These are phyloP conservation scores for Bambusicola thoracicus DNA, from an alignment of 2,113 vertebrate species.

Conservation along the genomic window DNA sequence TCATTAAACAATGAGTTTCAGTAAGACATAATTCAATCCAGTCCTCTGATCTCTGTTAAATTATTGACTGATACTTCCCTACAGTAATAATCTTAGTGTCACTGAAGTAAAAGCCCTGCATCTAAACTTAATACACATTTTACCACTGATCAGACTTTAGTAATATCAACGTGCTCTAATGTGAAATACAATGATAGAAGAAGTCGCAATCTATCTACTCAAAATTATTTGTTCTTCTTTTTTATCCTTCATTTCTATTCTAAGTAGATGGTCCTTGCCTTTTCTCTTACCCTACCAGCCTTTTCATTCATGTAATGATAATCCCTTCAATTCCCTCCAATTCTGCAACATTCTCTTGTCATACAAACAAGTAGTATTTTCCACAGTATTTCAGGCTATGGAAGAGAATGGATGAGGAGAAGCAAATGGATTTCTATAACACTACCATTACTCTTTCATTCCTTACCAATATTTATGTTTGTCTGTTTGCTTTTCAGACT, in stretches of 20 bases:
- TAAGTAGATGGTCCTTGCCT: background rate
- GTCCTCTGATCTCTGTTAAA: background rate
- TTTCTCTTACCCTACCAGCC: background rate
- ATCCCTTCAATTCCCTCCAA: background rate
- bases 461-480: background rate
- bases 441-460: background rate
- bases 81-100: background rate
- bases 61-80: background rate
- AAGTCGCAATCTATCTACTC: background rate
- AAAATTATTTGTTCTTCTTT: background rate
- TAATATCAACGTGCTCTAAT: background rate
- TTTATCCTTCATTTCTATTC: background rate
- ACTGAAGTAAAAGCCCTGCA: background rate
- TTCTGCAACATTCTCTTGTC: background rate
- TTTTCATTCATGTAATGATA: background rate
- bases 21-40: background rate
- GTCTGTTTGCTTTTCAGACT: background rate
- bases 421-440: background rate
- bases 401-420: background rate
- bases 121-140: background rate
- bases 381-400: background rate
- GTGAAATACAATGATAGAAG: background rate
- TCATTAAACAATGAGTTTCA: background rate
- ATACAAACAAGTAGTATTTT: background rate
- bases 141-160: background rate